Percentiles rank a stretch among this genome's conserved stretches.
These are phyloP conservation scores for Charina bottae DNA, from an alignment of 2,113 vertebrate genomes.

Conservation along the genomic window DNA sequence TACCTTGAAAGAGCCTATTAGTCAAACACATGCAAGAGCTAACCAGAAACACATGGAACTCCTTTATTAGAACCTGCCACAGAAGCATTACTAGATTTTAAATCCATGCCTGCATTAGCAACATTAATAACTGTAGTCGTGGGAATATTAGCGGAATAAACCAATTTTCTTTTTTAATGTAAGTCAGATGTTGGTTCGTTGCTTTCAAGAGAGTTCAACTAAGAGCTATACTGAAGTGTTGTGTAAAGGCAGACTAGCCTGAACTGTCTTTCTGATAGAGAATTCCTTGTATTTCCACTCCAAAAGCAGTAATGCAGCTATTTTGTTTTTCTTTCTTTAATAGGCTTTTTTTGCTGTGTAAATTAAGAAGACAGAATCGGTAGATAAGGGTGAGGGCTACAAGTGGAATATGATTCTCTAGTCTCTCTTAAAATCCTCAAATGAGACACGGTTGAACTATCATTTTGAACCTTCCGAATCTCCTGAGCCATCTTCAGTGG, in stretches of 20 bases:
- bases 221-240: conserved; percentile 5
- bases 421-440: neutral
- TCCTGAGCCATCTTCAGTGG: neutral
- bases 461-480: neutral
- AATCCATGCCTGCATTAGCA: conserved; percentile 14
- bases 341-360: neutral
- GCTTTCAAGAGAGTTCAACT: conserved; percentile 2
- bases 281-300: neutral
- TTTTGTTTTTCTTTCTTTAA: neutral
- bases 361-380: neutral
- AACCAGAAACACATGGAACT: conserved; percentile 24
- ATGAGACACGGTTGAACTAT: neutral
- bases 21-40: conserved; percentile 10
- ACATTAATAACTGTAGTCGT: conserved; percentile 12
- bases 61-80: conserved; percentile 27
- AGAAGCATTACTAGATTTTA: conserved; percentile 18
- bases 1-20: conserved; percentile 16
- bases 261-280: neutral
- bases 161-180: neutral
- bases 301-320: neutral
- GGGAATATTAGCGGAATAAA: conserved; percentile 13
- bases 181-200: neutral
- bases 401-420: neutral
- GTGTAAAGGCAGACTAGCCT: neutral
- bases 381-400: neutral